These are phyloP conservation scores for Sebastes umbrosus DNA, from an alignment of 2,797 vertebrate genomes.

Conservation along the genomic window DNA sequence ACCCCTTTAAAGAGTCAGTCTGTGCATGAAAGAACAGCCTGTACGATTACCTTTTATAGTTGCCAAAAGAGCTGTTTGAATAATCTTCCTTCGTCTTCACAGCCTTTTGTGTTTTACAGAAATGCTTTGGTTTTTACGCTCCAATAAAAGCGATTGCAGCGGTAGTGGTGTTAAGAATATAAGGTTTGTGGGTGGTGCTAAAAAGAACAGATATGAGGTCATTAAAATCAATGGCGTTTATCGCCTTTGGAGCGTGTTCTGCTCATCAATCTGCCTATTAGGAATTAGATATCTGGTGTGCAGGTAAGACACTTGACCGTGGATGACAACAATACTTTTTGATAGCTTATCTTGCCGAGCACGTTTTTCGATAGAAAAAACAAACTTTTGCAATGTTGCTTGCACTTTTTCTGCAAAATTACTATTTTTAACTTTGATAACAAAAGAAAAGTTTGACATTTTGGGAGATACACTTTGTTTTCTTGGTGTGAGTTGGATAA, in stretches of 20 bases:
- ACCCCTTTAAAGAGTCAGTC: not conserved
- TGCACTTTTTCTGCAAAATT: not conserved
- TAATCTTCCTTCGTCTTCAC: not conserved
- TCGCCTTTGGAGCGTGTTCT: not conserved
- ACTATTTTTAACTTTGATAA: not conserved
- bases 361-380: not conserved
- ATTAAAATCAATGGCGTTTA: conserved; percentile 18
- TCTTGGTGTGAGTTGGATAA: not conserved
- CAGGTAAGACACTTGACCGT: not conserved
- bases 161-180: not conserved
- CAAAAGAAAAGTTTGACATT: not conserved
- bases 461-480: not conserved
- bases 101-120: conserved; percentile 6
- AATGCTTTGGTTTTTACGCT: conserved; percentile 11
- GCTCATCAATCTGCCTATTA: not conserved
- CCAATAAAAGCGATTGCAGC: conserved; percentile 4
- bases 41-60: not conserved
- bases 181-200: conserved; percentile 12
- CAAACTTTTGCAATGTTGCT: not conserved
- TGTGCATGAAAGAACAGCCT: not conserved
- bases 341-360: not conserved
- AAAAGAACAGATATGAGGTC: not conserved
- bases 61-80: conserved; percentile 2
- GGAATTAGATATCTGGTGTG: not conserved
- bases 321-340: not conserved